These are phyloP conservation scores for Hypercompe scribonia DNA, from an alignment of 2,888 invertebrate species.

Conservation along the genomic window DNA sequence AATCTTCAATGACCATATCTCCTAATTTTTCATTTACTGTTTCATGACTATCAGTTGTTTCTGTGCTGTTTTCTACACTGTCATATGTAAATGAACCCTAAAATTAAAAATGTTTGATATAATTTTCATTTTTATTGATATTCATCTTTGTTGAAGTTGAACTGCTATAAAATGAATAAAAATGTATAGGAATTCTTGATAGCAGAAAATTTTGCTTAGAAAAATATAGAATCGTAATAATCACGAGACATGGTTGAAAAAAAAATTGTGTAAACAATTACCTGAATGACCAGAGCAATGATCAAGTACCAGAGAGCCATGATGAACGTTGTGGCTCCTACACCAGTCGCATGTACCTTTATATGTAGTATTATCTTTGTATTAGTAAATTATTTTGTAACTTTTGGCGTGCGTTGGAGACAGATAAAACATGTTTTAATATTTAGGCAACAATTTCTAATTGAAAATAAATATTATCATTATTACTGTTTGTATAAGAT, in stretches of 20 bases:
- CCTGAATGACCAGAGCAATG: conserved; percentile 74
- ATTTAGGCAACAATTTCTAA: conserved; percentile 44
- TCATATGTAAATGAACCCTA: conserved; percentile 67
- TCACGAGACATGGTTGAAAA: conserved; percentile 7
- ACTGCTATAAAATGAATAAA: neutral
- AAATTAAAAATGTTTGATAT: conserved; percentile 41
- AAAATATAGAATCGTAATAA: conserved; percentile 7
- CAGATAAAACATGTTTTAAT: conserved; percentile 58
- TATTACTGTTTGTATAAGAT: neutral
- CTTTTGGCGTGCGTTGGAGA: conserved; percentile 41
- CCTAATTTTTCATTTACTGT: conserved; percentile 43
- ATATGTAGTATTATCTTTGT: conserved; percentile 64
- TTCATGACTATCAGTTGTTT: conserved; percentile 48
- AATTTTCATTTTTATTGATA: neutral
- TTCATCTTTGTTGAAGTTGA: neutral
- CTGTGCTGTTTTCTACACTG: conserved; percentile 49
- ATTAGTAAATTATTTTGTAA: conserved; percentile 65
- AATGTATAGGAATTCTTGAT: neutral
- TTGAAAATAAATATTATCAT: neutral
- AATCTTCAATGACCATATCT: conserved; percentile 56
- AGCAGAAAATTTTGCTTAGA: neutral
- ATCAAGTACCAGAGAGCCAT: conserved; percentile 73
- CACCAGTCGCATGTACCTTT: conserved; percentile 54
- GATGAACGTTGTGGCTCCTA: conserved; percentile 54
- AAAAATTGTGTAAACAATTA: conserved; percentile 50